A percentile compares a stretch with the other conserved stretches of the same genome.
Evolutionary conservation across 2,888 invertebrate species (phyloP).

Genomic region (Heliconius hortense): DNA sequence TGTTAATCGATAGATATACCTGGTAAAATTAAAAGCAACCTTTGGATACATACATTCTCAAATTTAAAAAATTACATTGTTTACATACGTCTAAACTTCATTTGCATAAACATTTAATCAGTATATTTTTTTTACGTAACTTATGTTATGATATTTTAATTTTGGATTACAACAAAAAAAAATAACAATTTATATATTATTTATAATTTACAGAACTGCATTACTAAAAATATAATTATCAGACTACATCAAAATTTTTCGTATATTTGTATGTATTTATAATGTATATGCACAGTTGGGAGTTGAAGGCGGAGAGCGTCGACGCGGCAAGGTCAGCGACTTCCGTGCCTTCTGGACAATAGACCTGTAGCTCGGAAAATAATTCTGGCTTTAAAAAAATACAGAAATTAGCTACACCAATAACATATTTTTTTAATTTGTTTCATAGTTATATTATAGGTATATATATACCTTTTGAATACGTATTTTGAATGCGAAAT

Average conservation of each 20-base stretch:
- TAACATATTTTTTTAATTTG: background rate
- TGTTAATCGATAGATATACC: background rate
- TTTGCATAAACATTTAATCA: conserved; percentile 3
- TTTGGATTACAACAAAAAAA: background rate
- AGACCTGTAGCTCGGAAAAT: conserved; percentile 25
- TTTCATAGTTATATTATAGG: background rate
- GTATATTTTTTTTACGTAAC: background rate
- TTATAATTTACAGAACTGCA: background rate
- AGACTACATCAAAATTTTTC: background rate
- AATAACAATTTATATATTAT: background rate
- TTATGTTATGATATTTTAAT: background rate
- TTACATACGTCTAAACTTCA: background rate
- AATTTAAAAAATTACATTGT: background rate
- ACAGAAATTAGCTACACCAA: background rate
- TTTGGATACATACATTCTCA: background rate
- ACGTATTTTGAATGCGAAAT: background rate
- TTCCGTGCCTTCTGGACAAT: conserved; percentile 60
- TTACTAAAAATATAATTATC: background rate
- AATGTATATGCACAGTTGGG: conserved; percentile 41
- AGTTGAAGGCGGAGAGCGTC: conserved; percentile 52
- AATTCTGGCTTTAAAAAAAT: background rate
- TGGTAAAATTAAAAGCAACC: background rate
- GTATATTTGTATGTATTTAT: background rate
- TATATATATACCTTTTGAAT: background rate
- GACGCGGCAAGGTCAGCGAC: conserved; percentile 75